Evolutionary conservation across 2,113 vertebrate species (phyloP).

Genomic region (Erpornis zantholeuca): DNA sequence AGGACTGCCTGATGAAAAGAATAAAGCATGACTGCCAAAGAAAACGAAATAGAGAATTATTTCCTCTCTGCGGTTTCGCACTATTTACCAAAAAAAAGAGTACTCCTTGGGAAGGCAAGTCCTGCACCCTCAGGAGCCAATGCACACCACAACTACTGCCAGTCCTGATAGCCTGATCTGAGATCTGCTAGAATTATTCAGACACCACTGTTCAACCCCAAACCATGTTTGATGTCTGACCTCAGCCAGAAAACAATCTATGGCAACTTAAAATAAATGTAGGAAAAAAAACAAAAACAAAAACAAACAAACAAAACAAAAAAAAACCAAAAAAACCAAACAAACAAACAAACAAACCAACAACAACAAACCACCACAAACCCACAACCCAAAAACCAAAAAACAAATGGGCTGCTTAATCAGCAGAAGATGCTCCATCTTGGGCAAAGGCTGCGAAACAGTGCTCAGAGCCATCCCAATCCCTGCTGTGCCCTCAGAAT

Average conservation of each 20-base stretch:
- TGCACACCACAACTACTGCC: not conserved
- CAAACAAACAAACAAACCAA: too few relatives aligned
- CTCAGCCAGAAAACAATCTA: not conserved
- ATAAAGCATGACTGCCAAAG: not conserved
- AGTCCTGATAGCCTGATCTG: not conserved
- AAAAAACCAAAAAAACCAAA: too few relatives aligned
- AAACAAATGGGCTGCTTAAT: not conserved
- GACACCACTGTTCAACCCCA: not conserved
- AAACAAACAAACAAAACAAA: too few relatives aligned
- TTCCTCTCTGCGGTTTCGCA: not conserved
- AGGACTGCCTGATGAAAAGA: not conserved
- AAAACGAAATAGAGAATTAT: not conserved
- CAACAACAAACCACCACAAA: too few relatives aligned
- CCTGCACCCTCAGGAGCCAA: not conserved
- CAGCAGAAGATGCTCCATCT: not conserved
- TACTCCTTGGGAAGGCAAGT: not conserved
- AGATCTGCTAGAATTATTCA: not conserved
- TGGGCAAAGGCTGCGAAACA: not conserved
- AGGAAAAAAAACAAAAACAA: not conserved
- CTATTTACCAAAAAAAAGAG: not conserved
- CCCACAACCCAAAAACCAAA: too few relatives aligned
- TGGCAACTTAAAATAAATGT: not conserved
- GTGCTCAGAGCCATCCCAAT: not conserved
- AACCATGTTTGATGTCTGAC: not conserved
- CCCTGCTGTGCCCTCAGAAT: not conserved